Evolutionary conservation across 2,888 invertebrate species (phyloP).

Genomic region (Pyrrhosoma nymphula): DNA sequence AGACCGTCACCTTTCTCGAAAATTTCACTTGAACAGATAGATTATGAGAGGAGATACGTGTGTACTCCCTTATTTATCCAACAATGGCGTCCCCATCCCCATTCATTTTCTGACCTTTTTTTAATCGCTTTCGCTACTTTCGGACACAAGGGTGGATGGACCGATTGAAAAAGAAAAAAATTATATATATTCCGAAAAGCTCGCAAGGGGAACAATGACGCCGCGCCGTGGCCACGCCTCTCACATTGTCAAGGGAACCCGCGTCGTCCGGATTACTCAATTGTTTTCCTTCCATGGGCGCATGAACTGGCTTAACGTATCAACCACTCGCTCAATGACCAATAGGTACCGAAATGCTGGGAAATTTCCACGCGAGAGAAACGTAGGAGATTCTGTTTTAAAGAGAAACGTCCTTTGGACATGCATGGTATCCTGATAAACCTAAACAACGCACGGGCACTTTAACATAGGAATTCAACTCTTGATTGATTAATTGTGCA

Average conservation of each 20-base stretch:
- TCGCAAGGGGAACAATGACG: neutral
- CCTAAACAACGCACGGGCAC: too few relatives aligned
- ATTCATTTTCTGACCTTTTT: neutral
- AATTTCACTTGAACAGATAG: neutral
- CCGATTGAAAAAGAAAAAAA: neutral
- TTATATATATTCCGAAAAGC: neutral
- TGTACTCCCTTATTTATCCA: neutral
- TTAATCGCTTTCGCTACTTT: neutral
- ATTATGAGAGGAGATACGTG: neutral
- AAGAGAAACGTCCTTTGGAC: neutral
- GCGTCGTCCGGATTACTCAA: neutral
- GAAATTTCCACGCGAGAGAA: neutral
- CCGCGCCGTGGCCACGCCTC: neutral
- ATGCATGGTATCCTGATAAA: too few relatives aligned
- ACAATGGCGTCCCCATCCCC: neutral
- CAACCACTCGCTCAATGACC: neutral
- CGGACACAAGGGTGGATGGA: neutral
- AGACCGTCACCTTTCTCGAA: neutral
- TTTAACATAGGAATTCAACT: too few relatives aligned
- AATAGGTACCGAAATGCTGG: neutral
- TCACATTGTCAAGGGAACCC: neutral
- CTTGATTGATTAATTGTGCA: too few relatives aligned
- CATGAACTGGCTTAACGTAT: neutral
- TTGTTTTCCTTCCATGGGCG: neutral
- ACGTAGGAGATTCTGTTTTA: neutral